A percentile compares a stretch with the other conserved stretches of the same genome.
Evolutionary conservation across 2,113 vertebrate species (phyloP).

Genomic region (Podarcis muralis): DNA sequence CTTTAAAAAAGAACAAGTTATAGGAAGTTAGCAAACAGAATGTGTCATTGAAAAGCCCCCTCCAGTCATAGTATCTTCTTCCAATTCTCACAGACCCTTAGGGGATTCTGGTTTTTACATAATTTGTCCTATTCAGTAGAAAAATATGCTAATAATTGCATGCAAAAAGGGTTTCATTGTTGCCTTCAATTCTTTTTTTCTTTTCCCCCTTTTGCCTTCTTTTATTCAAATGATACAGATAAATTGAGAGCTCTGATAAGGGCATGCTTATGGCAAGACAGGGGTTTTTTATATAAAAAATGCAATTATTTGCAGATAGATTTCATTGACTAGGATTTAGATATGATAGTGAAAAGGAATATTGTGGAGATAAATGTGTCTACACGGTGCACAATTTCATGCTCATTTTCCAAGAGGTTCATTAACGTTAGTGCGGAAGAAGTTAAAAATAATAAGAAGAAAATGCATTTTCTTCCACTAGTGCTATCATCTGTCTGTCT

Average conservation of each 20-base stretch:
- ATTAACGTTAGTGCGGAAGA: not conserved
- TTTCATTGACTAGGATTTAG: slow-evolving; percentile 21
- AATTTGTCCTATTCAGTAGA: not conserved
- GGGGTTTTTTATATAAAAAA: too few relatives aligned
- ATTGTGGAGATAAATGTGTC: not conserved
- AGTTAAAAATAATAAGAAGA: not conserved
- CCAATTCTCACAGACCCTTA: not conserved
- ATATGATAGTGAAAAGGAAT: not conserved
- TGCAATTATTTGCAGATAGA: not conserved
- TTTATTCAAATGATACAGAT: not conserved
- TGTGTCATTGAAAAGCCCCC: not conserved
- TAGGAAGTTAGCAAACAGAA: not conserved
- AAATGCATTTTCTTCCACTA: not conserved
- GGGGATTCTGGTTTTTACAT: not conserved
- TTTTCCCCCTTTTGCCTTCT: not conserved
- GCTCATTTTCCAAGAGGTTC: slow-evolving; percentile 19
- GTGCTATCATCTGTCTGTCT: not conserved
- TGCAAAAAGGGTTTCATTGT: not conserved
- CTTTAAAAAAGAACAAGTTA: not conserved
- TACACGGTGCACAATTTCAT: not conserved
- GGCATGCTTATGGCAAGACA: not conserved
- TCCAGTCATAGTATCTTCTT: not conserved
- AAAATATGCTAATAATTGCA: not conserved
- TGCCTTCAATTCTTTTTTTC: not conserved
- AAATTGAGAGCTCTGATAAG: not conserved